Evolutionary conservation across 2,888 invertebrate species (phyloP), one percentile per base, ranked within the genome.

Genomic region (Petrolisthes manimaculis): DNA sequence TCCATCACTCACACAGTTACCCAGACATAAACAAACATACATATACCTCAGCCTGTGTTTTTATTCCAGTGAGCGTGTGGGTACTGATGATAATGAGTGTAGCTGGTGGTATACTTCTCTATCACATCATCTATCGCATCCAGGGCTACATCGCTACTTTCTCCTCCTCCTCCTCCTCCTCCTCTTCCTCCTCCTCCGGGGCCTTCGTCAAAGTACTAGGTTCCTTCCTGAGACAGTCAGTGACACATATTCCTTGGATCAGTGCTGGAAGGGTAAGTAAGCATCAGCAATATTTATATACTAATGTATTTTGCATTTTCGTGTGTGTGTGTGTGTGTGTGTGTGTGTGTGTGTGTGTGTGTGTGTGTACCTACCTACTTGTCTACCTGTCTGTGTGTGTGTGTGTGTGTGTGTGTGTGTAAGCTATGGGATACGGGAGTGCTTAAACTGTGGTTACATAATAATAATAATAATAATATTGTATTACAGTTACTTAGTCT

Each of bases 201-300:
- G 88, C 85, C 12, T 89, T 89, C 71, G 85, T 89, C 67, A 54
- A 90, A 51, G 69, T 90, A 55, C 82, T 84, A 74, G 90, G 90
- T n/a, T 69, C 86, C 71, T 90, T 90, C 82, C 67, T 90, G 54
- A 69, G 83, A 14, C 90, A 90, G 51, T 53, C 88, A 4, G 84
- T 90, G 53, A 71, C 67, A n/a, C 55, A 12, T 24, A 84, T 90
- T 12, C 88, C 90, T 9, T 83, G 84, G 82, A 55, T 89, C 3
- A 77, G 78, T 9, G 85, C 85, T 54, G 88, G 77, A 4, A 54
- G 81, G 85, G 88, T 89, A 69, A 9, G 86, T 18, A n/a, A 21
- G 18, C 4, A 69, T 18, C 18, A 5, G n/a, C 21, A 21, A n/a
- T n/a, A 14, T 74, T 74, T 74, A 14, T 5, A 5, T 74, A n/a